Base-by-base conservation (phyloP, 2,888 invertebrate species). In the Archips crataeganus region DNA sequence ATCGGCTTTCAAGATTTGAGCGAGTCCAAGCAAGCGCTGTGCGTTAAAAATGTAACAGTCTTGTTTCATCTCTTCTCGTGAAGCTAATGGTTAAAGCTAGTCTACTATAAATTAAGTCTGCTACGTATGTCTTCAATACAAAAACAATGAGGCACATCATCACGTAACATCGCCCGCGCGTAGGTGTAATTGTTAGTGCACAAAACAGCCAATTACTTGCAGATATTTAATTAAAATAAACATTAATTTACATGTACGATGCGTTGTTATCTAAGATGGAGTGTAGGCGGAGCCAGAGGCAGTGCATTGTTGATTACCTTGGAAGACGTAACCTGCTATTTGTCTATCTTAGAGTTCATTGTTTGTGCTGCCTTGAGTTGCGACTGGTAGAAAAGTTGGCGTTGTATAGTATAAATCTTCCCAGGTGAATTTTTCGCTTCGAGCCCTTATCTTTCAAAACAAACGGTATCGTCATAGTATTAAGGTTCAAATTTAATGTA, bases 301-400 rank as follows among this genome's bases (percentile, higher is more conserved):
- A 59, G 51, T 72, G 61, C 67, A 72, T 72, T 72, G 67, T 67
- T 63, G 45, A 15, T 54, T 47, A 47, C 66, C 71, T 72, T 62
- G 71, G 45, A 11, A 47, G 45, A 63, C n/a, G 42, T 23, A 47
- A 63, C 63, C 62, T 62, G 62, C 39, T n/a, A 63, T 32, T 47
- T 63, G 39, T 32, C 42, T 49, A 5, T 13, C 49, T 49, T 5
- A 5, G 39, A 39, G 65, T 61, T 36, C 54, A 61, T 70, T 70
- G 62, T 70, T 23, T n/a, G 51, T n/a, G 49, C 39, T 39, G 49
- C n/a, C 13, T 49, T 13, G 54, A 54, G 54, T 54, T 5, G 11
- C 23, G 54, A 8, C 15, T 54, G 54, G 54, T 23, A 8, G 54
- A 54, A 54, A 54, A 54, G 15, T 6, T 2, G 9, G 0, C 8